These are phyloP conservation scores for Patiria miniata DNA, from an alignment of 35 echinoderm and acorn worm genomes.

Conservation along the genomic window DNA sequence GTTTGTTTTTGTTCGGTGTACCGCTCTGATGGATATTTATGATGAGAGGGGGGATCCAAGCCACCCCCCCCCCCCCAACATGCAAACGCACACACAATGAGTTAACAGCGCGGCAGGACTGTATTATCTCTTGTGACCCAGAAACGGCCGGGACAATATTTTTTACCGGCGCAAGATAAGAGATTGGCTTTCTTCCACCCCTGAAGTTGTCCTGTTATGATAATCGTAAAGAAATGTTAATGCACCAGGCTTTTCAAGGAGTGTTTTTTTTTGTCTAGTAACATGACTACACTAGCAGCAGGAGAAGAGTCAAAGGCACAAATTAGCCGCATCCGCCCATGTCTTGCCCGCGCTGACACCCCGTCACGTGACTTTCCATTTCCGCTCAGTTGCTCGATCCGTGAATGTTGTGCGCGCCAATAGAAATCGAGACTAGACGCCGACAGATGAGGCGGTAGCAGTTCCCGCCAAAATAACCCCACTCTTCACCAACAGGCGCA, in stretches of 20 bases:
- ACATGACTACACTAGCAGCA: background rate
- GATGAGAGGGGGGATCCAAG: too few species aligned
- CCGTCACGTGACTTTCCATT: conserved; percentile 12
- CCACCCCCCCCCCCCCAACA: too few species aligned
- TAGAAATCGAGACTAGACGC: background rate
- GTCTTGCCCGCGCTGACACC: background rate
- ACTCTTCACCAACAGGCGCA: background rate
- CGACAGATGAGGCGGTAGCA: background rate
- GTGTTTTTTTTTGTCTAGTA: too few species aligned
- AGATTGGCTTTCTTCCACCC: too few species aligned
- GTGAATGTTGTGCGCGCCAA: conserved; percentile 3
- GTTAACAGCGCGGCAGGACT: too few species aligned
- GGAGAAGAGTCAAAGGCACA: background rate
- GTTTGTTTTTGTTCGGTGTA: background rate
- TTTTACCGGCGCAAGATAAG: too few species aligned
- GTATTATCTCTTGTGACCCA: too few species aligned
- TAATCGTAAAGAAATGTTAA: too few species aligned
- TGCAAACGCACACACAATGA: too few species aligned
- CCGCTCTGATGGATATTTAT: conserved; percentile 8
- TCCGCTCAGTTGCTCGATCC: conserved; percentile 6
- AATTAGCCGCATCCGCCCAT: conserved; percentile 17
- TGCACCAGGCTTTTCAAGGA: too few species aligned
- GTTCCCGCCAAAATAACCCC: background rate
- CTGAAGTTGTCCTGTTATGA: too few species aligned
- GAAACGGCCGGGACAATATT: too few species aligned